These are phyloP conservation scores for Calameuta idolon DNA, from an alignment of 2,888 invertebrate species.

Conservation along the genomic window DNA sequence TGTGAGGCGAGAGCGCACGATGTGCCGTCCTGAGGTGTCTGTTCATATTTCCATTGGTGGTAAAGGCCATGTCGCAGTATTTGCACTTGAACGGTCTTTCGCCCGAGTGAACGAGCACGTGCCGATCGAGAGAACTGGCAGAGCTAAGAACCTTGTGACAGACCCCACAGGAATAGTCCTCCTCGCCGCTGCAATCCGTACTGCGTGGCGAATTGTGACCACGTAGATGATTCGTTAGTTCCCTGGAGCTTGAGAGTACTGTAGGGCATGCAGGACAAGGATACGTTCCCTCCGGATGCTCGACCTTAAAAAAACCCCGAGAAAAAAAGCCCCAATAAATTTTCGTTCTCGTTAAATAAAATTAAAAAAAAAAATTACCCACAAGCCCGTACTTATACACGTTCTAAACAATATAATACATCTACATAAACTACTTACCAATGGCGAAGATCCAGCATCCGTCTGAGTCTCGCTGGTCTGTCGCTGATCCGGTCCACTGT, in stretches of 20 bases:
- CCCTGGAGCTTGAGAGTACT: conserved; percentile 47
- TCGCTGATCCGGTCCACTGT: conserved; percentile 48
- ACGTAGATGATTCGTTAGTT: conserved; percentile 55
- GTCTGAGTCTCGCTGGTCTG: conserved; percentile 44
- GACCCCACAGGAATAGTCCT: conserved; percentile 73
- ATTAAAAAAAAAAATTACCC: not conserved
- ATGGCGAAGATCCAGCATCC: conserved; percentile 54
- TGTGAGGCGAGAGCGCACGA: conserved; percentile 45
- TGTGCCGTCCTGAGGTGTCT: conserved; percentile 78
- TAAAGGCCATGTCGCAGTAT: conserved; percentile 83
- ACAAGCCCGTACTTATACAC: not conserved
- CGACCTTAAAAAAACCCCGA: conserved; percentile 19
- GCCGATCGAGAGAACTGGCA: conserved; percentile 82
- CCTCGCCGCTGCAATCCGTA: conserved; percentile 61
- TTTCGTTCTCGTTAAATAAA: not conserved
- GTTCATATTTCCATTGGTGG: conserved; percentile 89
- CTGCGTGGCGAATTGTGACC: conserved; percentile 58
- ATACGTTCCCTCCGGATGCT: conserved; percentile 36
- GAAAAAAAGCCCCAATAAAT: not conserved
- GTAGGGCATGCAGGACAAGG: conserved; percentile 57
- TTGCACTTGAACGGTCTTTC: conserved; percentile 85
- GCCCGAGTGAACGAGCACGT: conserved; percentile 84
- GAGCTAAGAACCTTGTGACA: conserved; percentile 82
- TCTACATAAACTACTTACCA: conserved; percentile 39
- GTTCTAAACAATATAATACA: not conserved